Conservation (phyloP, 2,888 invertebrate species). For the Idaea dimidiata region DNA sequence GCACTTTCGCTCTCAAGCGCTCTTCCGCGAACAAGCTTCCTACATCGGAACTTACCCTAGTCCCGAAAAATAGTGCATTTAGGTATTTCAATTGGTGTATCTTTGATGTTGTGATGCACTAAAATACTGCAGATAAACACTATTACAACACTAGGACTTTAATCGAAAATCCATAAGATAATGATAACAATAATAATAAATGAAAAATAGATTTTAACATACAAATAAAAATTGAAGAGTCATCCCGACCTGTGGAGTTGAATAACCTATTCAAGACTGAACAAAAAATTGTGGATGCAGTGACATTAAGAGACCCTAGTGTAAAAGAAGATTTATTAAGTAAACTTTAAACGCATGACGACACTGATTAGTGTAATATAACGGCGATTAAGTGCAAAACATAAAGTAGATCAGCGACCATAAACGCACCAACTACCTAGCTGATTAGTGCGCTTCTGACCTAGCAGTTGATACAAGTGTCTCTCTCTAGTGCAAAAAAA, state of each 20-base stretch:
- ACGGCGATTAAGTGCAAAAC: not conserved
- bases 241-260: not conserved
- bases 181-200: not conserved
- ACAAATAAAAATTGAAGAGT: not conserved
- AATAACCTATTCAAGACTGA: no score
- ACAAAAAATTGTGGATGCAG: not conserved
- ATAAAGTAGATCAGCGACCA: no score
- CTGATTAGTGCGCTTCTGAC: no score
- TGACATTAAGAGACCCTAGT: not conserved
- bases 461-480: no score
- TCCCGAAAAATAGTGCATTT: not conserved
- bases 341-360: no score
- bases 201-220: not conserved
- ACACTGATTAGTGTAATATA: not conserved
- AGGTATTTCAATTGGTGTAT: not conserved
- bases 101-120: not conserved
- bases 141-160: not conserved
- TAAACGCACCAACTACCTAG: no score
- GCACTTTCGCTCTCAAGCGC: constrained; percentile 71
- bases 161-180: not conserved
- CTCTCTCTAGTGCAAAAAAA: no score
- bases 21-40: constrained; percentile 43
- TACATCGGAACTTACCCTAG: constrained; percentile 6
- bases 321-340: no score
- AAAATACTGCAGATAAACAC: not conserved